Conservation (phyloP, 1,140 invertebrate genomes). For the Xylocopa sonorina region DNA sequence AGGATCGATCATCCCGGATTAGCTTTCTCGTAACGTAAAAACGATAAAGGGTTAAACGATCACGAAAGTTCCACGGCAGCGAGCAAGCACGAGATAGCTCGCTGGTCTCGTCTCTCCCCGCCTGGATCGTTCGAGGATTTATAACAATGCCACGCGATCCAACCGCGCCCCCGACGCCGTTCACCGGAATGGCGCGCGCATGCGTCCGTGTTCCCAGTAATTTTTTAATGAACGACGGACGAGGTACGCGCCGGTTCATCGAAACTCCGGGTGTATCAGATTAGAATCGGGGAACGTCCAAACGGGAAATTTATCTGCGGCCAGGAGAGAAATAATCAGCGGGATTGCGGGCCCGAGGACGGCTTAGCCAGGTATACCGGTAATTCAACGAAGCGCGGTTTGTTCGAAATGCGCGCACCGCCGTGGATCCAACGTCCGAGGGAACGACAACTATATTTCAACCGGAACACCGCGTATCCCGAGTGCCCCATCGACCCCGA, state of each 20-base stretch:
- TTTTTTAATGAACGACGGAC: constrained; percentile 70
- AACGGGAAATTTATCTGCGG: constrained; percentile 77
- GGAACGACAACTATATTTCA: constrained; percentile 50
- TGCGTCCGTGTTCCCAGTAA: constrained; percentile 53
- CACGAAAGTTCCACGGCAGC: background rate
- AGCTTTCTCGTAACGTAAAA: no score
- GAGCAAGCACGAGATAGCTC: constrained; percentile 22
- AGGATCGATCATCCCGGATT: no score
- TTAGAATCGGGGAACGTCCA: constrained; percentile 77
- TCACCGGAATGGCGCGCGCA: constrained; percentile 40
- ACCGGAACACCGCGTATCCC: constrained; percentile 3
- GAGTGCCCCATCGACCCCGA: background rate
- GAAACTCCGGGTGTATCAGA: constrained; percentile 73
- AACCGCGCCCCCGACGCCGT: background rate
- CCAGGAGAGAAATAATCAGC: constrained; percentile 77
- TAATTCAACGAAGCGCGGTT: constrained; percentile 57
- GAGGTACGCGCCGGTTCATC: constrained; percentile 71
- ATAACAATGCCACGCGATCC: constrained; percentile 44
- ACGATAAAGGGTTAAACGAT: constrained; percentile 13
- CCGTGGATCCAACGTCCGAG: background rate
- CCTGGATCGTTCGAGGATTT: constrained; percentile 53
- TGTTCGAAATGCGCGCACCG: constrained; percentile 20
- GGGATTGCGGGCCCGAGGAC: constrained; percentile 61
- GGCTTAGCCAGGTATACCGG: constrained; percentile 70
- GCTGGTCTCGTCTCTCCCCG: constrained; percentile 11